Evolutionary conservation across 2,797 vertebrate genomes (phyloP).

Genomic region (Miichthys miiuy): DNA sequence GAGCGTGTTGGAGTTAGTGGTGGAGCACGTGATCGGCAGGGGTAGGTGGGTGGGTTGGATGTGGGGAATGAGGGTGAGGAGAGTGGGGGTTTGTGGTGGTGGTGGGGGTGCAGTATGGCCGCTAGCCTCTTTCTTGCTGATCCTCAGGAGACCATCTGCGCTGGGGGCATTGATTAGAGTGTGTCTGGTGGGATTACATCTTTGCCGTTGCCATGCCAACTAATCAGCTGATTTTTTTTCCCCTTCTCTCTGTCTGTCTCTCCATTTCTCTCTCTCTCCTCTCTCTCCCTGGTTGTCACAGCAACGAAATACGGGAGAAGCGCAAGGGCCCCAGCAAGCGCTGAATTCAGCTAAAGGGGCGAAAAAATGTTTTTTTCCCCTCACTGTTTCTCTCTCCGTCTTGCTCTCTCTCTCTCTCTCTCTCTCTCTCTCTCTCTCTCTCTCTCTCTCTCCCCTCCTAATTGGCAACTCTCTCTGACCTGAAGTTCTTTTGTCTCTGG

Average conservation of each 20-base stretch:
- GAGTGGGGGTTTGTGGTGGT: conserved; percentile 33
- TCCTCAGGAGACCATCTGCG: conserved; percentile 99
- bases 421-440: conserved; percentile 20
- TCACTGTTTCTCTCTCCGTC: conserved; percentile 30
- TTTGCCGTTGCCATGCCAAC: conserved; percentile 99
- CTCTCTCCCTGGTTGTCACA: conserved; percentile 90
- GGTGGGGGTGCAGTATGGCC: conserved; percentile 84
- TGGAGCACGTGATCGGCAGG: conserved; percentile 83
- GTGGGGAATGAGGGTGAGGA: conserved; percentile 75
- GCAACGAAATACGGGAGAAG: conserved; percentile 94
- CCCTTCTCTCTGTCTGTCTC: conserved; percentile 57
- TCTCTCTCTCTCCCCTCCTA: conserved; percentile 78
- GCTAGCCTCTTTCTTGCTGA: conserved; percentile 99
- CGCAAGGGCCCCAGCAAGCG: conserved; percentile 87
- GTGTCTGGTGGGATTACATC: conserved; percentile 99
- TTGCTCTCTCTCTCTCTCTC: conserved; percentile 2
- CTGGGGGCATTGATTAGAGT: conserved; percentile 99
- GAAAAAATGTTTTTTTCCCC: conserved; percentile 84
- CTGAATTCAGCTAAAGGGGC: conserved; percentile 96
- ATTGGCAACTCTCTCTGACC: conserved; percentile 95
- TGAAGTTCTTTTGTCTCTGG: conserved; percentile 88
- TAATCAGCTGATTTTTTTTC: conserved; percentile 97
- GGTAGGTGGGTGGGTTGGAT: conserved; percentile 58
- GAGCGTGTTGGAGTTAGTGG: conserved; percentile 84
- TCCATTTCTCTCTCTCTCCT: conserved; percentile 65